Conservation (phyloP, 1,140 invertebrate species). For the Drosophila quadrilineata region DNA sequence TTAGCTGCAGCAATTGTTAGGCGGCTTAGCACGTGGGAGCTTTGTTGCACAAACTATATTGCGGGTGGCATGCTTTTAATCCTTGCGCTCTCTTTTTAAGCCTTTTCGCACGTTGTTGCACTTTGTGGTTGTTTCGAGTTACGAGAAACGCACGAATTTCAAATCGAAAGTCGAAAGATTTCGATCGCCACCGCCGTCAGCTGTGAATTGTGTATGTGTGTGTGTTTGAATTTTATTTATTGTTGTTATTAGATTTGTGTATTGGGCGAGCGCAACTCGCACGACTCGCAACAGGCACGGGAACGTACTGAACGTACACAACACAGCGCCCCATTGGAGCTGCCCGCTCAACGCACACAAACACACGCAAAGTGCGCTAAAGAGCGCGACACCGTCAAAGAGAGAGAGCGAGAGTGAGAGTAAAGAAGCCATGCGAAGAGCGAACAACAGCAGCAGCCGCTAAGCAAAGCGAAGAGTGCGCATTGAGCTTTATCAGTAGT, state of each 20-base stretch:
- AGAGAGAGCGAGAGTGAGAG: not conserved
- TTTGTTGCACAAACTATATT: conserved; percentile 12
- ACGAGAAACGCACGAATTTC: no score
- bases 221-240: not conserved
- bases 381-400: not conserved
- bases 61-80: conserved; percentile 13
- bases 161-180: not conserved
- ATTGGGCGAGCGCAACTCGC: conserved; percentile 48
- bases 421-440: not conserved
- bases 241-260: not conserved
- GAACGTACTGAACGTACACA: conserved; percentile 57
- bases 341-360: conserved; percentile 11
- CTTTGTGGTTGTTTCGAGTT: not conserved
- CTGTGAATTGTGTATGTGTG: not conserved
- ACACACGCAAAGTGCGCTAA: not conserved
- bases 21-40: conserved; percentile 20
- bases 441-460: not conserved
- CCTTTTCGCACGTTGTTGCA: conserved; percentile 2
- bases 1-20: no score
- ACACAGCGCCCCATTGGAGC: conserved; percentile 49
- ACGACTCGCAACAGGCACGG: conserved; percentile 62
- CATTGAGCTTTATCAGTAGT: conserved; percentile 41
- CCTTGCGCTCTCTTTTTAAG: conserved; percentile 34
- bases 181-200: not conserved
- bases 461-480: conserved; percentile 28